Conservation (phyloP, 2,888 invertebrate species). For the Glyphotaelius pellucidus region DNA sequence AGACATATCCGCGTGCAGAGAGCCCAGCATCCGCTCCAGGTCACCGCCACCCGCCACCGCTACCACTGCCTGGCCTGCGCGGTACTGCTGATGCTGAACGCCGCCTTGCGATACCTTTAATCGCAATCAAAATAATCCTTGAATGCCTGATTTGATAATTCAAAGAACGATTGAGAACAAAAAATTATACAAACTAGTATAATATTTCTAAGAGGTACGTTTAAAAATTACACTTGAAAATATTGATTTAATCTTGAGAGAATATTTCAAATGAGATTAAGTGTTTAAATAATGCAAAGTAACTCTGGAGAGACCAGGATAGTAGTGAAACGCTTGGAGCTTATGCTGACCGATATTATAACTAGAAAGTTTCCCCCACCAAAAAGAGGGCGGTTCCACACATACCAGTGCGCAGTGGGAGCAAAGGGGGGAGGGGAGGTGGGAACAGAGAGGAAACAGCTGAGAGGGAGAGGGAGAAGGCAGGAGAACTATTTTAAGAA, state of each 20-base stretch:
- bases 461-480: slow-evolving; percentile 69
- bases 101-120: slow-evolving; percentile 72
- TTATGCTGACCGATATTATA: slow-evolving; percentile 78
- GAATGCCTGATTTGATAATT: not conserved
- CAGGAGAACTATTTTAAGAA: slow-evolving; percentile 77
- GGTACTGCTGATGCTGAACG: slow-evolving; percentile 79
- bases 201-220: not conserved
- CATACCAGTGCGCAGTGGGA: slow-evolving; percentile 55
- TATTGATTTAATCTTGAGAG: not conserved
- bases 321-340: slow-evolving; percentile 73
- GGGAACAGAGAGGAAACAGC: slow-evolving; percentile 68
- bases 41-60: slow-evolving; percentile 78
- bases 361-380: slow-evolving; percentile 74
- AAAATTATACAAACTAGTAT: slow-evolving; percentile 27
- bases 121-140: slow-evolving; percentile 63
- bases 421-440: slow-evolving; percentile 71
- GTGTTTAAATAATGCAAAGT: slow-evolving; percentile 44
- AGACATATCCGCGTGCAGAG: slow-evolving; percentile 97
- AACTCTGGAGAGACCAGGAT: slow-evolving; percentile 55
- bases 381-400: slow-evolving; percentile 15
- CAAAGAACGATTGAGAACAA: not conserved
- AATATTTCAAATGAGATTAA: not conserved
- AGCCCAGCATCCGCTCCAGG: slow-evolving; percentile 92
- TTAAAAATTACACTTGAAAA: not conserved
- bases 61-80: slow-evolving; percentile 70